Evolutionary conservation across 2,888 invertebrate species (phyloP).

Genomic region (Tuberolachnus salignus): DNA sequence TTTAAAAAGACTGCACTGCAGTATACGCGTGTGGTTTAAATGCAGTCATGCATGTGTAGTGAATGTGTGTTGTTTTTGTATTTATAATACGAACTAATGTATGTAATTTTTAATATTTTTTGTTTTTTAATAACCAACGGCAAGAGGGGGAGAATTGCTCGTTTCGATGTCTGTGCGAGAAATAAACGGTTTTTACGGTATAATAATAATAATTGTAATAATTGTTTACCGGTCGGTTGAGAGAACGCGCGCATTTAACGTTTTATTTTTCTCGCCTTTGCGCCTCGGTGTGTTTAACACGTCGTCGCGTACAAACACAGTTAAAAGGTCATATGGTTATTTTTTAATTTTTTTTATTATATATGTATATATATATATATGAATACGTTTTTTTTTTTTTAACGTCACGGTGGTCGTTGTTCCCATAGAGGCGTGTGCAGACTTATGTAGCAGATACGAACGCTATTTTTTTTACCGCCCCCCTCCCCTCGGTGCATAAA

Average conservation of each 20-base stretch:
- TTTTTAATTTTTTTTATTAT: no score
- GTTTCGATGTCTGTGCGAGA: background rate
- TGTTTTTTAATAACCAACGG: constrained; percentile 22
- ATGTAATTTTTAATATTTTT: background rate
- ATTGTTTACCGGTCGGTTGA: constrained; percentile 24
- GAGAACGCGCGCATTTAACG: constrained; percentile 13
- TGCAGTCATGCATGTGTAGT: no score
- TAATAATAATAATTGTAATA: no score
- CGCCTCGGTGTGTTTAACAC: background rate
- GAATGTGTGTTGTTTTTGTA: background rate
- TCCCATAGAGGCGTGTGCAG: no score
- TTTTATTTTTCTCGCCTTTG: constrained; percentile 15
- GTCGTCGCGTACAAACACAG: background rate
- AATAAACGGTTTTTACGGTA: constrained; percentile 28
- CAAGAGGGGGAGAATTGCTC: background rate
- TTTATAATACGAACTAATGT: background rate
- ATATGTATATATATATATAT: background rate
- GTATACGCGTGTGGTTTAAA: no score
- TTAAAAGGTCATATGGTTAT: no score
- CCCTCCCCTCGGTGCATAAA: no score
- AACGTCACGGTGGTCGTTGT: background rate
- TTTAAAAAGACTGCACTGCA: no score
- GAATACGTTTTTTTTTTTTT: constrained; percentile 6
- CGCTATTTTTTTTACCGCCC: no score
- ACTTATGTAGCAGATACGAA: no score